Evolutionary conservation across 2,113 vertebrate species (phyloP), one percentile per base, ranked within the genome.

Genomic region (Ivindomyrus marchei): DNA sequence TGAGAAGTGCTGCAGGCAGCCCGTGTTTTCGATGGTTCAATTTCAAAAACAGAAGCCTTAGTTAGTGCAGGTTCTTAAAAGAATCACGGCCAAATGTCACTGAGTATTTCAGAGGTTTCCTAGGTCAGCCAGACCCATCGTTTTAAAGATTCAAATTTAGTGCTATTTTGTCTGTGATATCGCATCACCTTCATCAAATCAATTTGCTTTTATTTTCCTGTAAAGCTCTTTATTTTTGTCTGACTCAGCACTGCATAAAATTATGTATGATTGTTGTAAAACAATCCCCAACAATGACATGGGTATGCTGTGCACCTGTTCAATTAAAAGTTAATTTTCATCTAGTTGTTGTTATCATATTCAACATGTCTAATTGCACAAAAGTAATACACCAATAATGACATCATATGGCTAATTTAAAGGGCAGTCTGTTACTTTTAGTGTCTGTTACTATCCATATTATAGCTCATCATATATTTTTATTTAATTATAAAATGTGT

Each of bases 21-120:
- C 45, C 4, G 2, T 49, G 84, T 46, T 86, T 86, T 31, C 24
- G 3, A 13, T 0, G 24, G 84, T 27, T 86, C n/a, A 27, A 31
- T 86, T 50, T 86, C 47, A 86, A 50, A 86, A 86, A 86, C 42
- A 86, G 24, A 86, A 49, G 19, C 84, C 84, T 86, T 50, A 49
- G 24, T 86, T 49, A 27, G 21, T 15, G 84, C 45, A 4, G 47
- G n/a, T 47, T 86, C 31, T 86, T 86, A 50, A 86, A 86, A 49
- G 42, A 85, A 21, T 47, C 45, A 24, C 24, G 21, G 39, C 83
- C 83, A 85, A 47, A 85, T 47, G n/a, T 86, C 84, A 49, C 21
- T 9, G 47, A 86, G 84, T 15, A 27, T 27, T 27, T 31, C 84
- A 86, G 19, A 10, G 45, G 24, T 24, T 49, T 49, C 11, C n/a